A percentile compares a stretch with the other conserved stretches of the same genome.
Evolutionary conservation across 2,113 vertebrate genomes (phyloP).

Genomic region (Pimephales promelas): DNA sequence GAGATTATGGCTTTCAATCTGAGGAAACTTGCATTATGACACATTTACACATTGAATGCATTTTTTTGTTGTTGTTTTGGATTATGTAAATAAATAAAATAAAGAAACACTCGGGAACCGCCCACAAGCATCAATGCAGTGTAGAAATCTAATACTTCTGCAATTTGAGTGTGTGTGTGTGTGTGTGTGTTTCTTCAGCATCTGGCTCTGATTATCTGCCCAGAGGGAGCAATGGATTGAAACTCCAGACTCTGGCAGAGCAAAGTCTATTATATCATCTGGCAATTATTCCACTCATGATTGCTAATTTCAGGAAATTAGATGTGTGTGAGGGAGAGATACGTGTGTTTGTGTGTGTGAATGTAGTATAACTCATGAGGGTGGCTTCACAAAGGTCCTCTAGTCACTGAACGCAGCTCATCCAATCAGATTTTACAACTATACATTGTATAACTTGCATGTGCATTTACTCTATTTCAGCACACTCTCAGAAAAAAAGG

Average conservation of each 20-base stretch:
- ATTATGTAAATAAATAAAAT: too few relatives aligned
- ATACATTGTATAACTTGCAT: not conserved
- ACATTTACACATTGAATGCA: too few relatives aligned
- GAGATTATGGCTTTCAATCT: too few relatives aligned
- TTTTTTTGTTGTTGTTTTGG: too few relatives aligned
- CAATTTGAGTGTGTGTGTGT: not conserved
- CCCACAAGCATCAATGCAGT: too few relatives aligned
- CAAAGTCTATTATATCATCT: conserved; percentile 70
- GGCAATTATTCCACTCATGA: conserved; percentile 66
- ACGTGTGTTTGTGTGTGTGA: conserved; percentile 21
- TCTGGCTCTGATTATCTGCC: conserved; percentile 79
- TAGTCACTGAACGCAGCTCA: not conserved
- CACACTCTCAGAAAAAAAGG: too few relatives aligned
- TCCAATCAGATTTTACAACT: not conserved
- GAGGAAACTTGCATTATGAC: too few relatives aligned
- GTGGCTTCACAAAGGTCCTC: not conserved
- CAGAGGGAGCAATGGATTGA: conserved; percentile 74
- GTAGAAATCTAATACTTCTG: too few relatives aligned
- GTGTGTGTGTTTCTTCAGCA: conserved; percentile 64
- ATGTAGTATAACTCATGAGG: not conserved
- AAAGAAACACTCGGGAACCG: too few relatives aligned
- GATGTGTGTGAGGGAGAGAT: conserved; percentile 33
- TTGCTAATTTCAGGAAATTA: conserved; percentile 62
- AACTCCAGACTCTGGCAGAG: conserved; percentile 72
- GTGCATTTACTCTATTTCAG: not conserved